A percentile compares a stretch with the other conserved stretches of the same genome.
Conservation (phyloP, 2,113 vertebrate species). For the Stercorarius parasiticus region DNA sequence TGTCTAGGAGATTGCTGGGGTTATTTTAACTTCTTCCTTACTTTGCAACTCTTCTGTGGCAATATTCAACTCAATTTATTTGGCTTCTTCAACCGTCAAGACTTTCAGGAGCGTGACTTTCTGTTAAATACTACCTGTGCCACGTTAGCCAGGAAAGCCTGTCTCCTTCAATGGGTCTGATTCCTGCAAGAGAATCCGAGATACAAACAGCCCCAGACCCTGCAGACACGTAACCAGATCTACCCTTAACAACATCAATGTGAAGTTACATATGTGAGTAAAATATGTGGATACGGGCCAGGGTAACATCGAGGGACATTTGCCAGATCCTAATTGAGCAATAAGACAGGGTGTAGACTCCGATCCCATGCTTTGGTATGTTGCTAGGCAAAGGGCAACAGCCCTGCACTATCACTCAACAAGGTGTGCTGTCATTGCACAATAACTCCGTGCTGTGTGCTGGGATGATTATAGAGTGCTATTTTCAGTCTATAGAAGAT, state of each 20-base stretch:
- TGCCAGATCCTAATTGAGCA: slow-evolving; percentile 63
- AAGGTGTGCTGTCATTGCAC: slow-evolving; percentile 60
- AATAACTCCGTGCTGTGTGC: background rate
- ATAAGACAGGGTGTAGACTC: slow-evolving; percentile 60
- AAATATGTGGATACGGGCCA: slow-evolving; percentile 56
- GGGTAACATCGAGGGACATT: background rate
- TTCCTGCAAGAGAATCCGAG: background rate
- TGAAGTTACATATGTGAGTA: slow-evolving; percentile 41
- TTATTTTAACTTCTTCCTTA: background rate
- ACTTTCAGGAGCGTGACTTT: background rate
- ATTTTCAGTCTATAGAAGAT: slow-evolving; percentile 14
- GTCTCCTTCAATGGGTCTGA: accelerated
- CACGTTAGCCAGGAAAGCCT: background rate
- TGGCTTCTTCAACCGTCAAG: background rate
- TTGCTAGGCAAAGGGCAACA: slow-evolving; percentile 61
- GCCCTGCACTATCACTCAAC: slow-evolving; percentile 32
- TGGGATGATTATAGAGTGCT: background rate
- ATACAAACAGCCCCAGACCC: background rate
- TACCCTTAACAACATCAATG: slow-evolving; percentile 5
- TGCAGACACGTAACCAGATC: background rate
- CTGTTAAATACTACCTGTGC: background rate
- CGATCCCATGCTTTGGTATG: slow-evolving; percentile 51
- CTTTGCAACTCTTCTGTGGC: background rate
- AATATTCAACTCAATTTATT: background rate
- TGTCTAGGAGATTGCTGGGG: background rate